Conservation (phyloP, 2,888 invertebrate genomes). For the Lasioglossum morio region DNA sequence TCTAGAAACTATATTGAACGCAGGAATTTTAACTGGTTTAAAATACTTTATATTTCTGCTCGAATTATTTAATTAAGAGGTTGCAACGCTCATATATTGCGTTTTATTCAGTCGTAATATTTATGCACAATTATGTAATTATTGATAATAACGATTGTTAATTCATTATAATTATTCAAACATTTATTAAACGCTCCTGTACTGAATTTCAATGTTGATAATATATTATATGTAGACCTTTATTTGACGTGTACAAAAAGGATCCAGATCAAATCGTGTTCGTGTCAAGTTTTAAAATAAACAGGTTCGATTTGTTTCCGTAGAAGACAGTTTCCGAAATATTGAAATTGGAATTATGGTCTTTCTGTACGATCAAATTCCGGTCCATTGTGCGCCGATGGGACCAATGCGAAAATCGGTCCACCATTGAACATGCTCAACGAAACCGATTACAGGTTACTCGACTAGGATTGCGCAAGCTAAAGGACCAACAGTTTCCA, state of each 20-base stretch:
- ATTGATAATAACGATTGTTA: neutral
- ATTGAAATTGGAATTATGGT: neutral
- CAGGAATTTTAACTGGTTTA: neutral
- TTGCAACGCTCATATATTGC: neutral
- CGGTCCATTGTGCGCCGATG: neutral
- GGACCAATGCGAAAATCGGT: neutral
- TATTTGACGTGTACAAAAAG: neutral
- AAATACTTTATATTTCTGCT: neutral
- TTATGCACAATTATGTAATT: neutral
- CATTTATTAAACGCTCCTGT: neutral
- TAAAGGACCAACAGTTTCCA: neutral
- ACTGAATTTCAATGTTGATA: neutral
- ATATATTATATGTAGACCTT: neutral
- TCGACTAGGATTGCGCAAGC: neutral
- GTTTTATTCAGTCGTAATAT: neutral
- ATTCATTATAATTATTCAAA: neutral
- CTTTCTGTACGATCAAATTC: neutral
- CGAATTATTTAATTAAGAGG: neutral
- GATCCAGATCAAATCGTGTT: neutral
- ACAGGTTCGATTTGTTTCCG: neutral
- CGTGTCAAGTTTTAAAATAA: neutral
- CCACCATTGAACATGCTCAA: neutral
- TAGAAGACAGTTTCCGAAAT: neutral
- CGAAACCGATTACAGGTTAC: constrained; percentile 9
- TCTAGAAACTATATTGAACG: neutral